Percentiles rank a stretch among this genome's conserved stretches.
phyloP scores from a whole-genome alignment of 1,140 invertebrate genomes.

The Myzus persicae region DNA sequence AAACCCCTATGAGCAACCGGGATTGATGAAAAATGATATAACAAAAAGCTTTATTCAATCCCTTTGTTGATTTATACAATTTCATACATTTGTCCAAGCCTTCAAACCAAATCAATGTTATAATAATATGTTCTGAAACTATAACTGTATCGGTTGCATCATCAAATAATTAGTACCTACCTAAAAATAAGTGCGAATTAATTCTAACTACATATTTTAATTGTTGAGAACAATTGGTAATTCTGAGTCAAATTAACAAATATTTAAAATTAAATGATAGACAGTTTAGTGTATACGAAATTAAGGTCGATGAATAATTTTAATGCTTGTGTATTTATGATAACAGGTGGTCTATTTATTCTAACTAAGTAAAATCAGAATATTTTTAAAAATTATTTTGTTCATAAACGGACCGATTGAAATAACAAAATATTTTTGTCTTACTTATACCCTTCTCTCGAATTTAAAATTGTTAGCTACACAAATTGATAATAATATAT shows the following conservation, averaged over 20 bases:
- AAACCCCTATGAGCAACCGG: background rate
- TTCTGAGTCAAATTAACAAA: no score
- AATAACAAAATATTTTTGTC: background rate
- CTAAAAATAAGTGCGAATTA: background rate
- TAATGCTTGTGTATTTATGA: no score
- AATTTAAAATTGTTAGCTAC: background rate
- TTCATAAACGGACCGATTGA: background rate
- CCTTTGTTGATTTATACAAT: conserved; percentile 13
- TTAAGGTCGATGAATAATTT: no score
- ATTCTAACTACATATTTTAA: background rate
- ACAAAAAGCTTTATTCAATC: background rate
- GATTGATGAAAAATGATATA: background rate
- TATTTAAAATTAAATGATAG: no score
- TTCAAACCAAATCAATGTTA: background rate
- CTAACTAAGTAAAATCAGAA: no score
- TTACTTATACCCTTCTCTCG: background rate
- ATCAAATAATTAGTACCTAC: background rate
- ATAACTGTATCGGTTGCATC: background rate
- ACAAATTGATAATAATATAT: background rate
- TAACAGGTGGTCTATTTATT: no score
- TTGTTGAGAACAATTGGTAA: background rate
- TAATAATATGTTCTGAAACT: background rate
- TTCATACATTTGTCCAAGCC: background rate
- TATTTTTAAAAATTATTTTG: no score
- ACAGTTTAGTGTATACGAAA: no score